phyloP scores from a whole-genome alignment of 1,140 invertebrate species.

The Stratiolaelaps scimitus region DNA sequence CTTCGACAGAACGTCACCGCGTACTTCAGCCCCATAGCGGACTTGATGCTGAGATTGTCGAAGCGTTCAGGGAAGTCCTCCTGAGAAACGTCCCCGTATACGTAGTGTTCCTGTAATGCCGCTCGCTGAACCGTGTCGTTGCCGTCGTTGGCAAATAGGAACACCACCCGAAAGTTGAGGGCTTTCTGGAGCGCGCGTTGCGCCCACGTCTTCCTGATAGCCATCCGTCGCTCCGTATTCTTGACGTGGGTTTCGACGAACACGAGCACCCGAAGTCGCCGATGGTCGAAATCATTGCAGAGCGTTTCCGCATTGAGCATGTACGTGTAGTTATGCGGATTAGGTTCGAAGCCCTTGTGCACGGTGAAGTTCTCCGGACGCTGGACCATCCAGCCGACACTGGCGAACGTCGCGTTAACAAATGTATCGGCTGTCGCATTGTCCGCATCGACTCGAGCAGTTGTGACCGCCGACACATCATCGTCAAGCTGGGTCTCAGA shows the following conservation, averaged over 20 bases:
- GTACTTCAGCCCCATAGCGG: conserved; percentile 42
- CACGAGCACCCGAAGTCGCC: conserved; percentile 32
- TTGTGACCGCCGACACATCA: too few relatives aligned
- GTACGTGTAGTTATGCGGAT: conserved; percentile 32
- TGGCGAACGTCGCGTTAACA: too few relatives aligned
- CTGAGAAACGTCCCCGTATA: conserved; percentile 43
- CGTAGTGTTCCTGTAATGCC: conserved; percentile 38
- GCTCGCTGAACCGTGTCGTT: conserved; percentile 34
- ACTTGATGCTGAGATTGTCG: conserved; percentile 43
- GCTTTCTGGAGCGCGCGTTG: conserved; percentile 34
- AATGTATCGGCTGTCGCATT: too few relatives aligned
- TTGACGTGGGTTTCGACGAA: conserved; percentile 35
- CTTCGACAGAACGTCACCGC: conserved; percentile 38
- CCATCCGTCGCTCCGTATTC: conserved; percentile 33
- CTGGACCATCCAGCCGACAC: too few relatives aligned
- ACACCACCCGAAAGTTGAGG: conserved; percentile 36
- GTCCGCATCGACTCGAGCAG: too few relatives aligned
- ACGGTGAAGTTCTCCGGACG: conserved; percentile 31
- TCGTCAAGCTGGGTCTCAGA: too few relatives aligned
- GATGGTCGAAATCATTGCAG: conserved; percentile 32
- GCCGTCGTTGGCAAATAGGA: conserved; percentile 34
- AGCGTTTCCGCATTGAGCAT: conserved; percentile 31
- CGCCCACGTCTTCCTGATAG: conserved; percentile 37
- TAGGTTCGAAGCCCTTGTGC: conserved; percentile 32
- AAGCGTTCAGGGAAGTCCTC: conserved; percentile 42